Evolutionary conservation across 2,797 vertebrate species (phyloP), one percentile per base, ranked within the genome.

Genomic region (Muraenolepis orangiensis): DNA sequence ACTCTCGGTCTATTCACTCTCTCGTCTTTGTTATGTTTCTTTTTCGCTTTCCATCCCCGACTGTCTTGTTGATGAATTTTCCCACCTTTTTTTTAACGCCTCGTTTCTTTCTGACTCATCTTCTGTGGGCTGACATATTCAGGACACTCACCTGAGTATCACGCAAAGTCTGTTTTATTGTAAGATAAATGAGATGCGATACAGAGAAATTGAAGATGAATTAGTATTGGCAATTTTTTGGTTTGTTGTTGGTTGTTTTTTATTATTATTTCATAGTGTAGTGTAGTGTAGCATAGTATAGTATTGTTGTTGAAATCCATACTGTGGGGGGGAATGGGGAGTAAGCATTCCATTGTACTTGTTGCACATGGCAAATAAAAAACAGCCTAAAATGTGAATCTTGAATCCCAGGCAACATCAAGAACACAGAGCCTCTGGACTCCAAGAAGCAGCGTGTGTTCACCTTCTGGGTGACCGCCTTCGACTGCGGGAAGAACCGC

Each of bases 401-500:
- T n/a, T n/a, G n/a, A n/a, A n/a, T 87, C 82, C 76, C 89, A 99
- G 98, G 98, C 69, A 98, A 98, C 92, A 99, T 99, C 0, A 98
- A 98, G 91, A 98, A 99, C 90, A 98, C 96, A 0, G 98, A 99
- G 91, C 96, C 96, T 1, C 87, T 99, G 84, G 96, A 98, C 84
- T 97, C 96, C 18, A 98, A 95, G 68, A 95, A 88, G 0, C 96
- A 98, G 88, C 94, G 89, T 2, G 88, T 96, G 81, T 95, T 98
- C 90, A 97, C 95, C 88, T 98, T 99, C 90, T 96, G 96, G 4
- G 98, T 99, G 88, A 99, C 98, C 0, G 98, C 98, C 8, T 99
- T 98, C 16, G 98, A 99, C 91, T 99, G 98, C 7, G 98, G 98
- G 26, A 99, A 99, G 93, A 98, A 98, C 89, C 93, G 98, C 0